These are phyloP conservation scores for Nasalis larvatus DNA, from an alignment of 2,113 vertebrate genomes.

Conservation along the genomic window DNA sequence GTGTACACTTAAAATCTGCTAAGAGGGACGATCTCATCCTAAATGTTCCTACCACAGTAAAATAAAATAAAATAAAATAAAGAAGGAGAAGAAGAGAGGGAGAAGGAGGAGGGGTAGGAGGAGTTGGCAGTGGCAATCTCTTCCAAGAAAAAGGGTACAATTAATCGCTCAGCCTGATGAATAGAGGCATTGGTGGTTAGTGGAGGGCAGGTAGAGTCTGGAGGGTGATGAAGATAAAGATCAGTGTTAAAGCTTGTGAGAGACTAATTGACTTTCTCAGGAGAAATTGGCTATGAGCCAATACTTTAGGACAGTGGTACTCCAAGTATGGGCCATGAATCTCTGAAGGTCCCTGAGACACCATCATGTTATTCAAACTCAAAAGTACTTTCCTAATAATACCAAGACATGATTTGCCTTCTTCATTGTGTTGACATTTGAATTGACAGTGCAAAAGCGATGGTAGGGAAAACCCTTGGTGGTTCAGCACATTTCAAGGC, in stretches of 20 bases:
- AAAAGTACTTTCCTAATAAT: background rate
- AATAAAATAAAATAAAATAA: background rate
- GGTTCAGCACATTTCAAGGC: background rate
- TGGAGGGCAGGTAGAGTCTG: background rate
- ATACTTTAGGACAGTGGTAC: background rate
- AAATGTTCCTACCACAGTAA: background rate
- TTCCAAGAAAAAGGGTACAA: background rate
- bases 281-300: background rate
- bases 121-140: background rate
- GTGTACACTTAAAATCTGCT: no score
- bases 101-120: no score
- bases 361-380: background rate
- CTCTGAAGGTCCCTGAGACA: background rate
- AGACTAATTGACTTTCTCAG: background rate
- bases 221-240: background rate
- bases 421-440: background rate
- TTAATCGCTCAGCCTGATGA: background rate
- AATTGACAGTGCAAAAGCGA: background rate
- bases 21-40: background rate
- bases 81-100: background rate
- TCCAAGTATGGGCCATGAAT: background rate
- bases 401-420: background rate
- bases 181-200: background rate
- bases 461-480: background rate
- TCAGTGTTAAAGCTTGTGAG: background rate